Base-by-base conservation (phyloP, 2,888 invertebrate genomes). In the Empis livida region DNA sequence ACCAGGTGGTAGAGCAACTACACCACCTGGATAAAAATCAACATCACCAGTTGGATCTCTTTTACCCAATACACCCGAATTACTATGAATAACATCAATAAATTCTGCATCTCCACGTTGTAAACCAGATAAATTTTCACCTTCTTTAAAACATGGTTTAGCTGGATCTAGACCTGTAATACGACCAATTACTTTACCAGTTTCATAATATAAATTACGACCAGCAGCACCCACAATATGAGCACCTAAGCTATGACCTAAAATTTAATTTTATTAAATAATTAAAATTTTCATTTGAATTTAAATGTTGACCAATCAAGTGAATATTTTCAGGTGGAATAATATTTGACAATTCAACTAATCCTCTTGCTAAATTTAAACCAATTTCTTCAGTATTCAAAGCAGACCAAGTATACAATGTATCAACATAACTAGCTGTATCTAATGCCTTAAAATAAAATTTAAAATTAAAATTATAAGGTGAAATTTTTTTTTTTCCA, bases 131-230 rank as follows among this genome's bases (percentile, higher is more conserved):
- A 66, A 44, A 1, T 51, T 47, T 11, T 62, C 55, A 23, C 60
- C 56, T 16, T 58, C 53, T 39, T 67, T 65, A 47, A 67, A 67
- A 35, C 65, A 67, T n/a, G 64, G 66, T 40, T 63, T 65, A 5
- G 68, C 67, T 3, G 67, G 68, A 57, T 67, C 68, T 16, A 67
- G 51, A 8, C 63, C 67, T 1, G 67, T 68, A 35, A 67, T 65
- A n/a, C 65, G 59, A 10, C 59, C 57, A 20, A 67, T 56, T 10
- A 54, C 16, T 43, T 61, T 54, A 5, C 57, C 59, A 2, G 68
- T 64, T 4, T 60, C 45, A 3, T 53, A 49, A 31, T 50, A 55
- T 39, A 64, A 68, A 13, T 56, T 55, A 11, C 64, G 58, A 0
- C 64, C 67, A 8, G 65, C 65, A 1, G 55, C 47, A 14, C 68